Evolutionary conservation across 2,113 vertebrate species (phyloP), one percentile per base, ranked within the genome.

Genomic region (Chiloscyllium plagiosum): DNA sequence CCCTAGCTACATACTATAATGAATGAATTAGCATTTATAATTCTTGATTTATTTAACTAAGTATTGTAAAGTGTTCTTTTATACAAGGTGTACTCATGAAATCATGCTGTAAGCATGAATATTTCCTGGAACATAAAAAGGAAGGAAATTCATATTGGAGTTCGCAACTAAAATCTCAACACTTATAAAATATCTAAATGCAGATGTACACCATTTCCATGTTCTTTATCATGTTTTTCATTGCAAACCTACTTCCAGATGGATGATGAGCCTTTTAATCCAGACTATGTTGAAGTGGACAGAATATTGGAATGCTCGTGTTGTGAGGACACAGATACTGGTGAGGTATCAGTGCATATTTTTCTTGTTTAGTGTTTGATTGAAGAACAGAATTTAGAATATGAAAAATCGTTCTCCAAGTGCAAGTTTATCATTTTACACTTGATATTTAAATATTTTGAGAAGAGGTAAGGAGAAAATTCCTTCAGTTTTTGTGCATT

Each of bases 191-290:
- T 69, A 37, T 72, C 19, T 15, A 5, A 52, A 69, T 42, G 4
- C 26, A 47, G 13, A 85, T 47, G 78, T n/a, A 37, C n/a, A 85
- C 26, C 47, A 61, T 47, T 96, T 52, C n/a, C 17, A 26, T 42
- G 33, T 5, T 87, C 70, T 20, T 50, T 42, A 56, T 42, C 13
- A 95, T 68, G 61, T 66, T 87, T 69, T 52, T 65, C 15, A 37
- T 7, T 52, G 15, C 50, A 65, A 95, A 68, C 70, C 47, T 76
- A 29, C 96, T 97, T 97, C 96, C 97, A 99, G 99, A 99, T 99
- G 98, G 99, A 99, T 96, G 99, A 99, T 97, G 99, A 99, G 66
- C 98, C 98, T 96, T 99, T 99, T 97, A 99, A 99, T 97, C 99
- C 99, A 66, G 99, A 99, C 97, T 99, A 99, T 72, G 98, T 99